These are phyloP conservation scores for Drosophila micromelanica DNA, from an alignment of 1,140 invertebrate species.

Conservation along the genomic window DNA sequence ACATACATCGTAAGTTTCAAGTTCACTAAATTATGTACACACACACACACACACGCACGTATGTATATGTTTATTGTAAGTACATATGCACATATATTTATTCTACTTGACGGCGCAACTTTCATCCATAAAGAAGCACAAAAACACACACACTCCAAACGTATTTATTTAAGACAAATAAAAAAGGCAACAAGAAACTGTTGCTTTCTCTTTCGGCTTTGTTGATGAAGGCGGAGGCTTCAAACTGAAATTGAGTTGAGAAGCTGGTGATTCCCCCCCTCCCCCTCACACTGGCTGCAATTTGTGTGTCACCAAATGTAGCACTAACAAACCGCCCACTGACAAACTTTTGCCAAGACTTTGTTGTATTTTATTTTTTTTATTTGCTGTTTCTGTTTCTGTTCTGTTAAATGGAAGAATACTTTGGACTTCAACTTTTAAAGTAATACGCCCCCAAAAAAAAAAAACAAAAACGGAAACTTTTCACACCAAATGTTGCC, in stretches of 20 bases:
- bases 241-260: conserved; percentile 58
- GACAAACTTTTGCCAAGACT: conserved; percentile 46
- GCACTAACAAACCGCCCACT: conserved; percentile 56
- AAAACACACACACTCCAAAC: conserved; percentile 43
- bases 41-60: conserved; percentile 38
- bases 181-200: conserved; percentile 53
- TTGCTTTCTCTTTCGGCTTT: conserved; percentile 43
- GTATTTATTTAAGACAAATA: conserved; percentile 80
- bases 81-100: conserved; percentile 63
- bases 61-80: conserved; percentile 24
- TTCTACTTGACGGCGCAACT: conserved; percentile 64
- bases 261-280: conserved; percentile 42
- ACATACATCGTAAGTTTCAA: conserved; percentile 63
- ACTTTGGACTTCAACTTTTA: conserved; percentile 64
- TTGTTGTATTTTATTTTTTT: conserved; percentile 47
- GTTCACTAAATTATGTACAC: conserved; percentile 80
- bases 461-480: conserved; percentile 57
- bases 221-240: conserved; percentile 18
- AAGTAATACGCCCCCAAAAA: conserved; percentile 61
- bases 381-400: conserved; percentile 18
- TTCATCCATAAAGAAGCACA: conserved; percentile 71
- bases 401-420: conserved; percentile 55
- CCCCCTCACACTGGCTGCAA: conserved; percentile 46
- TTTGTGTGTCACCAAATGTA: conserved; percentile 74
- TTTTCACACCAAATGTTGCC: conserved; percentile 80